Evolutionary conservation across 1,140 invertebrate species (phyloP), one percentile per base, ranked within the genome.

Genomic region (Drosophila funebris): DNA sequence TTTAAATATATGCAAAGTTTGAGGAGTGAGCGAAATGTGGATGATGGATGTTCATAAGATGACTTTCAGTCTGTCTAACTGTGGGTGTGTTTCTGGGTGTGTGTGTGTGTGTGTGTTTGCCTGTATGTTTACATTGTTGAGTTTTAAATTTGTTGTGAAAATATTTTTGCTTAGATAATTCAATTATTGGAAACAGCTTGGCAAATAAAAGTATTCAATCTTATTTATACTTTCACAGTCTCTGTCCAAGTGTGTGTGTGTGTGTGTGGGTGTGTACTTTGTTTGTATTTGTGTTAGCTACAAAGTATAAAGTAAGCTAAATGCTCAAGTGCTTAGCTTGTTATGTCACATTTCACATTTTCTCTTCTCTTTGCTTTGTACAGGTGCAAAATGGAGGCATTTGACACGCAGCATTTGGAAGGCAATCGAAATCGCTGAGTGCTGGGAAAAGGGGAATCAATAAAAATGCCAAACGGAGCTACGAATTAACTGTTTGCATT

Each of bases 381-480:
- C 60, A 80, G 64, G 78, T 81, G 73, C 73, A 81, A 81, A 50
- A 72, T n/a, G n/a, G 29, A 2, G 24, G 39, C 67, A 63, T 58
- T 76, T 78, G 76, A 60, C 73, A 62, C 73, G 78, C 78, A 73
- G 61, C 76, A 18, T 44, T 24, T 46, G 43, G 18, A 36, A 60
- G 31, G 43, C 27, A 1, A n/a, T n/a, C n/a, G n/a, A n/a, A n/a
- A n/a, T n/a, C n/a, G n/a, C n/a, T n/a, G n/a, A n/a, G n/a, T n/a
- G n/a, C n/a, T n/a, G n/a, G n/a, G n/a, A n/a, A n/a, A n/a, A n/a
- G n/a, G 29, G 29, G 7, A 60, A 60, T 24, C 20, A 9, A 44
- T 56, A 16, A 24, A 31, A 4, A 14, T 14, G 37, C 18, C 11
- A 11, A n/a, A 44, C 2, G 41, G 11, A 16, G 4, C 24, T 27